These are phyloP conservation scores for Masnerella sp. DNA, from an alignment of 2,888 invertebrate genomes.

Conservation along the genomic window DNA sequence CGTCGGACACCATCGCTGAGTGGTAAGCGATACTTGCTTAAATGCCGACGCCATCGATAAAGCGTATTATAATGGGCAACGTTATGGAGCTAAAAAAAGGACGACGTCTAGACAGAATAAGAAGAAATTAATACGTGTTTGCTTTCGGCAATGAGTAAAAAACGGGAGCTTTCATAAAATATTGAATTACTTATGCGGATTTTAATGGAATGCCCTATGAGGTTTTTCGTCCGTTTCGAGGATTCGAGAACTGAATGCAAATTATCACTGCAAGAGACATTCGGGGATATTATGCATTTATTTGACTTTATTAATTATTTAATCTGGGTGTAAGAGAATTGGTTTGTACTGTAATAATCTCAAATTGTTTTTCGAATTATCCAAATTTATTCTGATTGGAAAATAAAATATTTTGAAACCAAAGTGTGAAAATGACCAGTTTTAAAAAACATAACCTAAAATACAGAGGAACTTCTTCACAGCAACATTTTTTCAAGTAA, in stretches of 20 bases:
- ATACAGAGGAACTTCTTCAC: too few species aligned
- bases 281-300: not conserved
- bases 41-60: constrained; percentile 68
- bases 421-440: too few species aligned
- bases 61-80: constrained; percentile 67
- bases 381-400: too few species aligned
- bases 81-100: constrained; percentile 36
- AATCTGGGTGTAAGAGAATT: too few species aligned
- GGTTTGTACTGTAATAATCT: too few species aligned
- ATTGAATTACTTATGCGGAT: constrained; percentile 34
- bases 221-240: not conserved
- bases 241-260: not conserved
- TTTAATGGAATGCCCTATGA: constrained; percentile 5
- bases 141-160: constrained; percentile 28
- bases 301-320: too few species aligned
- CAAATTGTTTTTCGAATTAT: too few species aligned
- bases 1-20: constrained; percentile 66
- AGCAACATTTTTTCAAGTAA: too few species aligned
- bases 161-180: constrained; percentile 32
- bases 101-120: constrained; percentile 49
- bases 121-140: constrained; percentile 44
- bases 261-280: not conserved
- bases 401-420: too few species aligned
- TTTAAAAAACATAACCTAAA: too few species aligned
- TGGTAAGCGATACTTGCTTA: constrained; percentile 73